phyloP scores from a whole-genome alignment of 2,797 vertebrate species.

The Poecilia gillii region DNA sequence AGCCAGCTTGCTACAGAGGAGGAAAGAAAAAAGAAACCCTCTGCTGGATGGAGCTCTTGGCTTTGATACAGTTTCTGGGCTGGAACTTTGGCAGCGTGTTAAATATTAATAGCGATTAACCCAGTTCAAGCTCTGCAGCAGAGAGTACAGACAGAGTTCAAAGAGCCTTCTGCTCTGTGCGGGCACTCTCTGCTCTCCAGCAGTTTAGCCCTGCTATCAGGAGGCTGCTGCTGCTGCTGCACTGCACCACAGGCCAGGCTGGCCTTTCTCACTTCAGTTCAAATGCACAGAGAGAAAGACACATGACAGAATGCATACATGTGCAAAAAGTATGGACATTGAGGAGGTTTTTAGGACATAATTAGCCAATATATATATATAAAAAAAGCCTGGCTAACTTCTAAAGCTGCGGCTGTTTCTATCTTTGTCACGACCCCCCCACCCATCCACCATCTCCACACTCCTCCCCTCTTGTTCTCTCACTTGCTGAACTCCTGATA shows the following conservation, averaged over 20 bases:
- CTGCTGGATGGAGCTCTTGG: conserved; percentile 78
- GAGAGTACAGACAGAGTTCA: conserved; percentile 84
- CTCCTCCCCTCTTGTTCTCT: conserved; percentile 65
- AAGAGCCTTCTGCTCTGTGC: conserved; percentile 82
- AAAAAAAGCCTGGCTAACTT: conserved; percentile 71
- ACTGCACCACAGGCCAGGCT: conserved; percentile 73
- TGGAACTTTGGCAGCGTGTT: conserved; percentile 83
- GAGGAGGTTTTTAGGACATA: conserved; percentile 69
- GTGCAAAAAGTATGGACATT: conserved; percentile 68
- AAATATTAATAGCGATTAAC: conserved; percentile 89
- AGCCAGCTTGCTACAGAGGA: conserved; percentile 51
- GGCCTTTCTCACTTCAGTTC: conserved; percentile 67
- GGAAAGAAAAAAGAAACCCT: conserved; percentile 62
- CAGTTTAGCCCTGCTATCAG: conserved; percentile 81
- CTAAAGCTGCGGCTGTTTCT: conserved; percentile 47
- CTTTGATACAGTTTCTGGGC: conserved; percentile 86
- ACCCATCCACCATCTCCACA: conserved; percentile 11
- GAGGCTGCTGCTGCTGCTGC: conserved; percentile 74
- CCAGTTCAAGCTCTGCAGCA: conserved; percentile 85
- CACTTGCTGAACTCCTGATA: conserved; percentile 82
- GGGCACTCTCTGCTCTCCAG: conserved; percentile 80
- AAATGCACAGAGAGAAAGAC: conserved; percentile 57
- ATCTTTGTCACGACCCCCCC: conserved; percentile 32
- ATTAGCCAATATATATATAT: conserved; percentile 74
- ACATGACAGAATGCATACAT: conserved; percentile 66